phyloP scores from a whole-genome alignment of 2,888 invertebrate species.

The Eupithecia pulchellata region DNA sequence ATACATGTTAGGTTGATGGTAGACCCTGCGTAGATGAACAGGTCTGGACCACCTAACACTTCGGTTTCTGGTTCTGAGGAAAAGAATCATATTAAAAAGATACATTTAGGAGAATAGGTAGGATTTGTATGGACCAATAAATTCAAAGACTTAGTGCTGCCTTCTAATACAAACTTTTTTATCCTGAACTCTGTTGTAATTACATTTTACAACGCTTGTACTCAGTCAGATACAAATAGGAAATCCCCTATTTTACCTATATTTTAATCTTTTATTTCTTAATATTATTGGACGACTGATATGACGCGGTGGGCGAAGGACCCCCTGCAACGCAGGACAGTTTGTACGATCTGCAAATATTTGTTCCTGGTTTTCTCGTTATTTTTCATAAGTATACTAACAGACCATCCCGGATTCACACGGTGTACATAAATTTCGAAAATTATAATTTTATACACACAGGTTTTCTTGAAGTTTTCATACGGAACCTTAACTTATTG shows the following conservation, averaged over 20 bases:
- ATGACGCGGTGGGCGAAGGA: too few relatives aligned
- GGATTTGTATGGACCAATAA: neutral
- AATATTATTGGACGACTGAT: too few relatives aligned
- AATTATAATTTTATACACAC: too few relatives aligned
- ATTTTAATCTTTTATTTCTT: neutral
- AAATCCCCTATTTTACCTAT: neutral
- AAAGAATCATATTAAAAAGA: slow-evolving; percentile 22
- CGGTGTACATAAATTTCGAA: too few relatives aligned
- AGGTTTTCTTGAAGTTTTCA: too few relatives aligned
- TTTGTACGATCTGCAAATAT: too few relatives aligned
- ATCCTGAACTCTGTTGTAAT: neutral
- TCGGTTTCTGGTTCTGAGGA: slow-evolving; percentile 91
- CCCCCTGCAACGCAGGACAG: too few relatives aligned
- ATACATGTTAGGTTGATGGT: slow-evolving; percentile 95
- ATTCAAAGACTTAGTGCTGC: neutral
- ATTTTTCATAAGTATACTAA: too few relatives aligned
- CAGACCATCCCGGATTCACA: too few relatives aligned
- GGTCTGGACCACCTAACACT: slow-evolving; percentile 92
- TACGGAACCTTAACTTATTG: too few relatives aligned
- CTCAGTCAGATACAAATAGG: neutral
- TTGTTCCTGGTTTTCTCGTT: too few relatives aligned
- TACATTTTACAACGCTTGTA: neutral
- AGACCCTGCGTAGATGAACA: slow-evolving; percentile 94
- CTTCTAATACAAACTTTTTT: neutral
- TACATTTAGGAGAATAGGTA: neutral